phyloP scores from a whole-genome alignment of 2,888 invertebrate species.

The Psylliodes chrysocephalus region DNA sequence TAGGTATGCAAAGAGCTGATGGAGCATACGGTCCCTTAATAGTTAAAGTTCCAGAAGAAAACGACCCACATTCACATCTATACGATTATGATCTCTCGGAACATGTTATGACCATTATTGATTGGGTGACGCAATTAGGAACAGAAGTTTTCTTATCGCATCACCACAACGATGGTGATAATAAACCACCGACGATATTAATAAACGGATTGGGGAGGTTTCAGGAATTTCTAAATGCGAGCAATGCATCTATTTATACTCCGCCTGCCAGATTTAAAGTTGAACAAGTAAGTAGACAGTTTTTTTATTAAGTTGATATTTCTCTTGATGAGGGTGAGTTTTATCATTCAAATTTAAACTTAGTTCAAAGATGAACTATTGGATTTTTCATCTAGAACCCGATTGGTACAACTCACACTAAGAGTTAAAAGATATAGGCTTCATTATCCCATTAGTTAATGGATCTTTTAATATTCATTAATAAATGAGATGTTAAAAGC shows the following conservation, averaged over 20 bases:
- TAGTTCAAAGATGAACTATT: no score
- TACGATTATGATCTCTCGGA: slow-evolving; percentile 85
- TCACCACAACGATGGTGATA: slow-evolving; percentile 83
- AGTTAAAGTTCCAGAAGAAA: slow-evolving; percentile 73
- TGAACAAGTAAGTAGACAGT: slow-evolving; percentile 69
- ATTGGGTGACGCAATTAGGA: slow-evolving; percentile 83
- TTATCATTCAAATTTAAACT: no score
- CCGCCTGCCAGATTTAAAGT: slow-evolving; percentile 74
- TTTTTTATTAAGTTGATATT: no score
- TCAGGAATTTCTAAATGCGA: slow-evolving; percentile 59
- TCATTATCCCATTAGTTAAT: no score
- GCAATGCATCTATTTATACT: slow-evolving; percentile 64
- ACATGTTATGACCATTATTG: slow-evolving; percentile 80
- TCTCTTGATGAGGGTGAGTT: no score
- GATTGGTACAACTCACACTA: no score
- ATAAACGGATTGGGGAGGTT: slow-evolving; percentile 84
- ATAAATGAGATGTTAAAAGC: no score
- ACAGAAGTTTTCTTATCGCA: slow-evolving; percentile 83
- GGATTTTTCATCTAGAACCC: no score
- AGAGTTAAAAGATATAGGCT: no score
- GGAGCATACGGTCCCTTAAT: slow-evolving; percentile 85
- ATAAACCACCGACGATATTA: slow-evolving; percentile 83
- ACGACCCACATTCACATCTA: slow-evolving; percentile 72
- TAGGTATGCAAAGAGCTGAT: slow-evolving; percentile 87
- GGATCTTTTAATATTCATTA: no score